phyloP scores from a whole-genome alignment of 92 coral and sea anemone genomes.

The Phenganax stokvisi region DNA sequence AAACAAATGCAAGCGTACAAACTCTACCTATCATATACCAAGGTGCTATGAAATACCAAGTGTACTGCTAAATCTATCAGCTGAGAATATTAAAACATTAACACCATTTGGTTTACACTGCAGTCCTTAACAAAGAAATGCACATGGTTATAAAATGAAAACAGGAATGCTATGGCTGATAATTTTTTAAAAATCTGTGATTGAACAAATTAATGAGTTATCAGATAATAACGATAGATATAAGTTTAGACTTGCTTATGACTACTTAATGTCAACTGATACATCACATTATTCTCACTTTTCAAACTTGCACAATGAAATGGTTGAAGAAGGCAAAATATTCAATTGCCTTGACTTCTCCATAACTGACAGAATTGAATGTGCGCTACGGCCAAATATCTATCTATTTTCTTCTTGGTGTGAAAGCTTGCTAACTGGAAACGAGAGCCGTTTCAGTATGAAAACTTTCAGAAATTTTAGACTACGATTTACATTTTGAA shows the following conservation, averaged over 20 bases:
- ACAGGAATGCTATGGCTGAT: background rate
- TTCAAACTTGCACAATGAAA: background rate
- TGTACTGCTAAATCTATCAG: background rate
- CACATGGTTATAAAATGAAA: constrained; percentile 20
- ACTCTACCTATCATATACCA: background rate
- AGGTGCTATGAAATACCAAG: background rate
- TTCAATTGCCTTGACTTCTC: background rate
- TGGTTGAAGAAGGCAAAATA: background rate
- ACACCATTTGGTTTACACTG: constrained; percentile 29
- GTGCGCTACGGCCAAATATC: background rate
- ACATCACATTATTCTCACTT: background rate
- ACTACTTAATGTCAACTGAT: background rate
- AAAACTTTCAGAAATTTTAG: constrained; percentile 11
- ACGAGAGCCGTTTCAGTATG: constrained; percentile 7
- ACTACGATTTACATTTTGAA: constrained; percentile 5
- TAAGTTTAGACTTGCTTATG: background rate
- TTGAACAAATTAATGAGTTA: background rate
- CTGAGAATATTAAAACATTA: background rate
- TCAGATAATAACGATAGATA: background rate
- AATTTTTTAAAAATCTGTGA: background rate
- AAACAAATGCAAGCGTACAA: background rate
- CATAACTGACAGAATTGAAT: background rate
- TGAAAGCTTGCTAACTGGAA: background rate
- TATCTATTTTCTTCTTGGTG: background rate
- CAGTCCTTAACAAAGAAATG: constrained; percentile 7